A percentile compares a stretch with the other conserved stretches of the same genome.
Conservation (phyloP, 2,113 vertebrate species). For the Callionymus lyra region DNA sequence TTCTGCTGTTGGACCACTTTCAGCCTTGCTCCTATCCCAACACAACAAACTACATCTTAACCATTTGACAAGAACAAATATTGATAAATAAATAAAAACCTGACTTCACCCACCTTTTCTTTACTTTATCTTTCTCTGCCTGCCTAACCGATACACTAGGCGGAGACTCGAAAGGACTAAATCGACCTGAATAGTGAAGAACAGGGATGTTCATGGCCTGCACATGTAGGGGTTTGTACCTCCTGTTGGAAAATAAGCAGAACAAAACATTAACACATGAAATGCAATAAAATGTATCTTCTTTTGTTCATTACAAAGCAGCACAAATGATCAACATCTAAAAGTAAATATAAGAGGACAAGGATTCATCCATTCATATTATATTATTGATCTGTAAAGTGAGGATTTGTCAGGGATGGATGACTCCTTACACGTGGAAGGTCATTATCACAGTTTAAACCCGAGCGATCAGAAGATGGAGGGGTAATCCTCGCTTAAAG, state of each 20-base stretch:
- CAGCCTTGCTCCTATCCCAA: constrained; percentile 32
- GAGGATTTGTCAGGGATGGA: too few relatives aligned
- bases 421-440: too few relatives aligned
- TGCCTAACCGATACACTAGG: constrained; percentile 29
- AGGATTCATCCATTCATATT: too few relatives aligned
- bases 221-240: constrained; percentile 71
- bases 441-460: too few relatives aligned
- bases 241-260: constrained; percentile 52
- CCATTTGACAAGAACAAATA: background rate
- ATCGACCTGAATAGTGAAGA: constrained; percentile 65
- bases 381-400: too few relatives aligned
- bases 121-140: constrained; percentile 11
- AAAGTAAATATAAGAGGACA: too few relatives aligned
- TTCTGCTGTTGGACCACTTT: constrained; percentile 6
- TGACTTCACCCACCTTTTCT: constrained; percentile 34
- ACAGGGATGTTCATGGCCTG: constrained; percentile 75
- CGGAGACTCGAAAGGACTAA: constrained; percentile 74
- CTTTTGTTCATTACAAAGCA: too few relatives aligned
- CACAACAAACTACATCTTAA: background rate
- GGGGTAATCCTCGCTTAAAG: too few relatives aligned
- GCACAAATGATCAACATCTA: too few relatives aligned
- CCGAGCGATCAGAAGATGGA: too few relatives aligned
- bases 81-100: background rate
- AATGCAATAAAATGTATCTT: too few relatives aligned
- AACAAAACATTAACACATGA: background rate